Evolutionary conservation across 2,113 vertebrate species (phyloP), one percentile per base, ranked within the genome.

Genomic region (Fregata magnificens): DNA sequence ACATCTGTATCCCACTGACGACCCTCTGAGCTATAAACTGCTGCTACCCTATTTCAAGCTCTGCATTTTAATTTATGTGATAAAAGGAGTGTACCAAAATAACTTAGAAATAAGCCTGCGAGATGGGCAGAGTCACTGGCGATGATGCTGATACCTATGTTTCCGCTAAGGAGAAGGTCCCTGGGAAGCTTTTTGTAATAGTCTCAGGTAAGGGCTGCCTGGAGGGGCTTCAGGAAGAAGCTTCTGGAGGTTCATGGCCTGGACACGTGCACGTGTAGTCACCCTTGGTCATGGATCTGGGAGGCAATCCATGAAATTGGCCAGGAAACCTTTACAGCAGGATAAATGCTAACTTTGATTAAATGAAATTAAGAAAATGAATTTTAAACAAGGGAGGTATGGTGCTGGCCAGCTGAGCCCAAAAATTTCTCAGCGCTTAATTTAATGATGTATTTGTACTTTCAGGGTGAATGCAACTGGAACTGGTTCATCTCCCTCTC

Each of bases 271-370:
- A 1, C 8, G 11, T 63, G 47, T 21, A 59, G 59, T 84, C 4
- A 2, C 32, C 62, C 58, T 82, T 3, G 3, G 55, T 70, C 91
- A 91, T 91, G 89, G 93, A 47, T 90, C 28, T 96, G 91, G 71
- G 95, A 95, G 74, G 38, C 66, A 81, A 97, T 58, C 93, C 86
- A 73, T 95, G 94, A 96, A 95, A 97, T 80, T 94, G 74, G 86
- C n/a, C 74, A 13, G 88, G 73, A 91, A 77, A 79, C 55, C 38
- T 95, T 94, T 65, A 69, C 4, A 10, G 81, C 74, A 82, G 86
- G 66, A 52, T 10, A 95, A 96, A 72, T 49, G 32, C 6, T 52
- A 49, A 38, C n/a, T 77, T 38, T 70, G 86, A 85, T 92, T 45
- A 79, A 88, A 26, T 22, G 77, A 77, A 96, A 93, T 96, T 40